Percentiles rank a stretch among this genome's conserved stretches.
phyloP scores from a whole-genome alignment of 2,888 invertebrate genomes.

The Eudasyphora cyanicolor region DNA sequence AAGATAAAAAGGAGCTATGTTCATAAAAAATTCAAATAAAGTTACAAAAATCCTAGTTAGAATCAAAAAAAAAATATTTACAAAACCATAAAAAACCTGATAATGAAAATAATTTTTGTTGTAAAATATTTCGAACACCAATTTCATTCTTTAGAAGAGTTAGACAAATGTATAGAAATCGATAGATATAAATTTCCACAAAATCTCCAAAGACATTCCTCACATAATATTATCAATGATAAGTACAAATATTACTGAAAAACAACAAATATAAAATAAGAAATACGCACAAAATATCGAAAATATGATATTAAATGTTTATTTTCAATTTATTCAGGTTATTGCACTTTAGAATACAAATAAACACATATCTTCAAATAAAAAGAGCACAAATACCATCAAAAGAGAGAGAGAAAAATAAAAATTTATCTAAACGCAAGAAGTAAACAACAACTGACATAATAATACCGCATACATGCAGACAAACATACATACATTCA shows the following conservation, averaged over 20 bases:
- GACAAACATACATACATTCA: slow-evolving; percentile 11
- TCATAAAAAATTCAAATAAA: no score
- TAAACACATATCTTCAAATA: slow-evolving; percentile 21
- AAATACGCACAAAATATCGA: no score
- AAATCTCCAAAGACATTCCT: neutral
- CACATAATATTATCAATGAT: no score
- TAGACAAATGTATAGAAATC: no score
- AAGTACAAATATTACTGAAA: neutral
- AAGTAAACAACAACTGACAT: slow-evolving; percentile 40
- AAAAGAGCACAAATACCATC: slow-evolving; percentile 25
- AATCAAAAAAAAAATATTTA: no score
- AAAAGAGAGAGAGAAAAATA: slow-evolving; percentile 25
- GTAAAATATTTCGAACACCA: no score
- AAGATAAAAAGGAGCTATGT: no score
- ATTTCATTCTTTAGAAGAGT: no score
- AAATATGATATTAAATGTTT: neutral
- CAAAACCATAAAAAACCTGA: no score
- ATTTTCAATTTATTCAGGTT: slow-evolving; percentile 56
- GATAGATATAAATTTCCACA: no score
- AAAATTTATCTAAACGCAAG: slow-evolving; percentile 1
- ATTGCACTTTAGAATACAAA: slow-evolving; percentile 52
- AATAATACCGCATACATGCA: slow-evolving; percentile 25
- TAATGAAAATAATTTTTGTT: no score
- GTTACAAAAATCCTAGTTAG: no score
- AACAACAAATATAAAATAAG: neutral